Evolutionary conservation across 2,113 vertebrate species (phyloP).

Genomic region (Tupaia tana): DNA sequence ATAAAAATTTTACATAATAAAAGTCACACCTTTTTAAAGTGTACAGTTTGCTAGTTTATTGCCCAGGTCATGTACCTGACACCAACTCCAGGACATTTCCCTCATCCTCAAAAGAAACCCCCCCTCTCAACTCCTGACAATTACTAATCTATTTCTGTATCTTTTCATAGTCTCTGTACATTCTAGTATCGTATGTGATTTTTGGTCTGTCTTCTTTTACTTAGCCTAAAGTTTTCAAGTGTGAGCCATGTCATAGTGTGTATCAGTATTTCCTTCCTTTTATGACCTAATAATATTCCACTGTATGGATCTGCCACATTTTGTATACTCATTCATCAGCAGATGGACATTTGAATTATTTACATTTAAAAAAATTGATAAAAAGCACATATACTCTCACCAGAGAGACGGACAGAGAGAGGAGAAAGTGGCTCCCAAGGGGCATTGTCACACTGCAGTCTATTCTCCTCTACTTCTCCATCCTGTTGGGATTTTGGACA

Average conservation of each 20-base stretch:
- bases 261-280: not conserved
- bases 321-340: not conserved
- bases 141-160: not conserved
- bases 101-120: not conserved
- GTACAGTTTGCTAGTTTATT: not conserved
- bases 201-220: not conserved
- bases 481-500: no score
- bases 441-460: no score
- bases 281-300: not conserved
- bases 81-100: not conserved
- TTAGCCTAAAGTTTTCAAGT: not conserved
- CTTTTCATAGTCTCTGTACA: no score
- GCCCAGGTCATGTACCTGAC: not conserved
- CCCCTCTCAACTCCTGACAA: not conserved
- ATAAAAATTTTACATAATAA: not conserved
- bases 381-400: no score
- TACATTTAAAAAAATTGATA: not conserved
- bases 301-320: not conserved
- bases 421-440: no score
- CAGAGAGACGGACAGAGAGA: no score
- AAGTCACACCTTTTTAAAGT: not conserved
- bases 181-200: not conserved
- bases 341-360: not conserved
- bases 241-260: not conserved
- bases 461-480: no score